Percentiles rank a stretch among this genome's conserved stretches.
Evolutionary conservation across 2,888 invertebrate species (phyloP).

Genomic region (Mythimna lalbum): DNA sequence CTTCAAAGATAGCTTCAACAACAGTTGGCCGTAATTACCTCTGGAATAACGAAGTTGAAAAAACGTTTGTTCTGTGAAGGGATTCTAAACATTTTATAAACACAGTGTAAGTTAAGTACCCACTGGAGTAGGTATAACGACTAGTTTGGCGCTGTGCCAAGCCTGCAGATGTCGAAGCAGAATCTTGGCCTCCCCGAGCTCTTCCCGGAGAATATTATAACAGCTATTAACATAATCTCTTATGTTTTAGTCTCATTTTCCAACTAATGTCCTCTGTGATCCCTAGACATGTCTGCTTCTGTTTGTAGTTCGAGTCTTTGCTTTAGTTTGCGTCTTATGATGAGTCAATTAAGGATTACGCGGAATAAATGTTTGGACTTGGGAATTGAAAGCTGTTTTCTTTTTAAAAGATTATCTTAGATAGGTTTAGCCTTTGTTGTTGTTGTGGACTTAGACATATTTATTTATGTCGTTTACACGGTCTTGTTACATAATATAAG

Average conservation of each 20-base stretch:
- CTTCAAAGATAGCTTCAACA: slow-evolving; percentile 46
- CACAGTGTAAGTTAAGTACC: slow-evolving; percentile 63
- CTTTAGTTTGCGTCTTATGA: slow-evolving; percentile 39
- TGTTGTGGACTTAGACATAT: neutral
- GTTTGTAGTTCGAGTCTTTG: slow-evolving; percentile 29
- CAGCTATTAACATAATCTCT: slow-evolving; percentile 77
- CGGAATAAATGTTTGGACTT: slow-evolving; percentile 26
- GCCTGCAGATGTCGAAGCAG: slow-evolving; percentile 76
- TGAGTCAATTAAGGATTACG: slow-evolving; percentile 35
- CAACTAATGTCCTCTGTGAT: slow-evolving; percentile 65
- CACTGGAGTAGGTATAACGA: slow-evolving; percentile 63
- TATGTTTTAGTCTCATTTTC: slow-evolving; percentile 72
- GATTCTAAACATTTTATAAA: slow-evolving; percentile 60
- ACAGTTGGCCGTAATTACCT: slow-evolving; percentile 51
- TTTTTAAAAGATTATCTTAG: slow-evolving; percentile 6
- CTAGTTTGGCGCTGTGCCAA: slow-evolving; percentile 72
- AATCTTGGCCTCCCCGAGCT: slow-evolving; percentile 68
- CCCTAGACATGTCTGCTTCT: slow-evolving; percentile 49
- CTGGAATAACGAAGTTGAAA: slow-evolving; percentile 26
- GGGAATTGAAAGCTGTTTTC: neutral
- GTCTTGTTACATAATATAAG: too few relatives aligned
- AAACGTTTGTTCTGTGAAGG: slow-evolving; percentile 35
- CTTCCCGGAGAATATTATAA: slow-evolving; percentile 71
- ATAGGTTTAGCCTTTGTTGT: slow-evolving; percentile 8
- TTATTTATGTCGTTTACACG: too few relatives aligned